Percentiles rank a stretch among this genome's conserved stretches.
These are phyloP conservation scores for Hemaris fuciformis DNA, from an alignment of 2,888 invertebrate species.

Conservation along the genomic window DNA sequence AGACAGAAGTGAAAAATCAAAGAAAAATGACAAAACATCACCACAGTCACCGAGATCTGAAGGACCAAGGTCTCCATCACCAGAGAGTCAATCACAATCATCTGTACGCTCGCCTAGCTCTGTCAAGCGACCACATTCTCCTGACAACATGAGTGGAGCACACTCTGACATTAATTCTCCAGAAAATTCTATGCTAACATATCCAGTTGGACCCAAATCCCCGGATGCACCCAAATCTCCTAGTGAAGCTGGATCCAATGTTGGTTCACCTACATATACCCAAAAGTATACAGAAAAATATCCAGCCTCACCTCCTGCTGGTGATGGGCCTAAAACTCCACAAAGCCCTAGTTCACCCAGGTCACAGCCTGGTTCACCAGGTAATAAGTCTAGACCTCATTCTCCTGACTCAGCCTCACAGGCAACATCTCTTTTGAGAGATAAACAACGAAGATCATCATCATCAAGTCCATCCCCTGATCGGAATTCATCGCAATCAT, in stretches of 20 bases:
- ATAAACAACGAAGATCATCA: slow-evolving; percentile 43
- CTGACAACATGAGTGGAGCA: slow-evolving; percentile 67
- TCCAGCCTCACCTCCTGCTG: slow-evolving; percentile 48
- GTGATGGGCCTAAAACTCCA: slow-evolving; percentile 68
- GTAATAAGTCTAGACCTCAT: slow-evolving; percentile 53
- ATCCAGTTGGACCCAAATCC: slow-evolving; percentile 66
- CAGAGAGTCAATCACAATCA: slow-evolving; percentile 53
- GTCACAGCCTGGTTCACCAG: slow-evolving; percentile 58
- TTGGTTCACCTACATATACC: slow-evolving; percentile 53
- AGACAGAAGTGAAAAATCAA: slow-evolving; percentile 60
- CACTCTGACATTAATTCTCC: slow-evolving; percentile 76
- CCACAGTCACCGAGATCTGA: slow-evolving; percentile 45
- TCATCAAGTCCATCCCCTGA: slow-evolving; percentile 66
- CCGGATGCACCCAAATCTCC: slow-evolving; percentile 74
- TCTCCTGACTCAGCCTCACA: slow-evolving; percentile 60
- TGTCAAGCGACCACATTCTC: slow-evolving; percentile 49
- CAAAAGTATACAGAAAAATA: slow-evolving; percentile 56
- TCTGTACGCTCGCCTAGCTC: slow-evolving; percentile 40
- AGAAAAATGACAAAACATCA: slow-evolving; percentile 63
- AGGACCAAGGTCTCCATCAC: slow-evolving; percentile 58
- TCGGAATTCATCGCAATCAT: slow-evolving; percentile 53
- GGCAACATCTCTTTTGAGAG: slow-evolving; percentile 50
- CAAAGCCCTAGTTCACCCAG: slow-evolving; percentile 57
- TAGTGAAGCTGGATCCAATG: slow-evolving; percentile 54
- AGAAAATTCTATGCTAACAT: slow-evolving; percentile 66